phyloP scores from a whole-genome alignment of 2,888 invertebrate species.

The Acrobasis repandana region DNA sequence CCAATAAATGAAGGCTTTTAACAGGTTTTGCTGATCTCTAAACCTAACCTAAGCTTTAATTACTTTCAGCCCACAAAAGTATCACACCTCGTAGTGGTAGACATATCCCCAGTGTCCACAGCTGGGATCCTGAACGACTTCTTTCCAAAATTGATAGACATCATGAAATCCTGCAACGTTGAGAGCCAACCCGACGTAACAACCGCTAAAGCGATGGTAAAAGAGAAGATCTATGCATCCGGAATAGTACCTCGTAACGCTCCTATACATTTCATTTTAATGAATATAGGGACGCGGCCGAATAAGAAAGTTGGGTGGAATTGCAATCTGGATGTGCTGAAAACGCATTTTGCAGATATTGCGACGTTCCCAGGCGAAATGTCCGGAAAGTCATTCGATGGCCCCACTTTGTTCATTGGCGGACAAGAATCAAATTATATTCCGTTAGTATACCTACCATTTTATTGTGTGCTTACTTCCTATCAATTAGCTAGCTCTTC shows the following conservation, averaged over 20 bases:
- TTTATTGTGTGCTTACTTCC: no score
- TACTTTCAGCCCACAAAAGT: constrained; percentile 78
- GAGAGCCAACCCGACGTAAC: constrained; percentile 78
- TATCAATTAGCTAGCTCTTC: no score
- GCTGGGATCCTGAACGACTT: constrained; percentile 77
- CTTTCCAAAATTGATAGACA: constrained; percentile 75
- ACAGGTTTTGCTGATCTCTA: not conserved
- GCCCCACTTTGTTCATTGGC: constrained; percentile 61
- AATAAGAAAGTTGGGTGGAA: constrained; percentile 55
- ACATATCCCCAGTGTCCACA: constrained; percentile 85
- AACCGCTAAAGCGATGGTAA: constrained; percentile 81
- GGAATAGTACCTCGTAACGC: constrained; percentile 40
- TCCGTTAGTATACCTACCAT: constrained; percentile 50
- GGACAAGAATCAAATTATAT: constrained; percentile 58
- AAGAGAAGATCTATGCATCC: constrained; percentile 41
- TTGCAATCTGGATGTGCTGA: constrained; percentile 51
- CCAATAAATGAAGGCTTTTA: constrained; percentile 5
- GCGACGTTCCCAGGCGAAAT: constrained; percentile 53
- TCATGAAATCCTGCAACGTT: constrained; percentile 83
- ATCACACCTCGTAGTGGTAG: constrained; percentile 85
- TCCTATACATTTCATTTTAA: constrained; percentile 47
- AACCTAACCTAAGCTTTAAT: not conserved
- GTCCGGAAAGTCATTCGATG: constrained; percentile 43
- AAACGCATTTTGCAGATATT: constrained; percentile 44
- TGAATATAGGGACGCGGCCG: constrained; percentile 50